Base-by-base conservation (phyloP, 2,113 vertebrate species). In the Malurus elegans region DNA sequence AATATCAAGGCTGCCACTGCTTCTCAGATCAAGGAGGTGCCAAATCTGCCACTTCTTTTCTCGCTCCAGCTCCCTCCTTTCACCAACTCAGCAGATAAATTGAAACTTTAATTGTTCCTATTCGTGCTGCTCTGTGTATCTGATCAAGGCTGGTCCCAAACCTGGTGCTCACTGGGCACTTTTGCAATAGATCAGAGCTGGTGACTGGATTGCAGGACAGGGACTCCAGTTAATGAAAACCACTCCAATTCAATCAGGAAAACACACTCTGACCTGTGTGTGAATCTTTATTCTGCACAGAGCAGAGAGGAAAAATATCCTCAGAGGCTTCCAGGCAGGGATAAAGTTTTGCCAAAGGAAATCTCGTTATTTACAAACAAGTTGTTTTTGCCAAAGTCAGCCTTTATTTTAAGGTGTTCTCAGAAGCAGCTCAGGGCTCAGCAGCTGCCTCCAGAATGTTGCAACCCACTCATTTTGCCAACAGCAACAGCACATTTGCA, bases 381-480 rank as follows among this genome's bases (percentile, higher is more conserved):
- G 57, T 61, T 94, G 91, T 92, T 97, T 94, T 97, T 98, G 96
- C 97, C 97, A 97, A 97, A 94, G 84, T 51, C 79, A 93, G 94
- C 86, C 92, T 96, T 97, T 92, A 84, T 93, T 97, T 97, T 93
- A 97, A 97, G 95, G 97, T 95, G 96, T 94, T 97, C 90, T 90
- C 96, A 96, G 92, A 95, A 96, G 92, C 90, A 75, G 42, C 73
- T 97, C 38, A 2, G 20, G 48, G 89, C 95, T 97, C 62, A 95
- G 93, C 92, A 97, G 96, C 96, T 92, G 94, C 91, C 72, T 79
- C 86, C 70, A 50, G 85, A 93, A 72, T 96, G 92, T 97, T 97
- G 97, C 97, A 97, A 97, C 70, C 60, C 64, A 16, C 58, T 8
- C 34, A 86, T 75, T 90, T 66, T 93, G 97, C 96, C 97, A 97